Conservation (phyloP, 2,113 vertebrate genomes). For the Trichechus manatus region DNA sequence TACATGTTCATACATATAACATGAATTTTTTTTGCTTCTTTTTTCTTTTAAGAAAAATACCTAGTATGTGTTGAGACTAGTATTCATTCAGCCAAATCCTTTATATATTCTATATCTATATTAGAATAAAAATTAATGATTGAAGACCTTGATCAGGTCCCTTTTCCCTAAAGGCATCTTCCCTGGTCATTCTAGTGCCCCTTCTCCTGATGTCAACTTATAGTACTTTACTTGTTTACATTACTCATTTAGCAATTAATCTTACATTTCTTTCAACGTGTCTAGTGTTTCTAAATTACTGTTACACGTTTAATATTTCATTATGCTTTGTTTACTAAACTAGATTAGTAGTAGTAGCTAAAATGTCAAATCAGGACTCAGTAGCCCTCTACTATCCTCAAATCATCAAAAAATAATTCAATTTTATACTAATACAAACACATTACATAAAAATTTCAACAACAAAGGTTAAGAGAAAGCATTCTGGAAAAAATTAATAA, state of each 20-base stretch:
- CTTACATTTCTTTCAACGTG: conserved; percentile 9
- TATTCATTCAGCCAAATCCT: not conserved
- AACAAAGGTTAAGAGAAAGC: conserved; percentile 24
- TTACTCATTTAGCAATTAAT: conserved; percentile 55
- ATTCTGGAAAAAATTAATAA: conserved; percentile 53
- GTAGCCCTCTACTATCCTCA: not conserved
- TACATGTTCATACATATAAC: not conserved
- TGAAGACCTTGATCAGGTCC: not conserved
- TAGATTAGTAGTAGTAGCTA: conserved; percentile 21
- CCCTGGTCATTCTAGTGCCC: not conserved
- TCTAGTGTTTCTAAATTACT: conserved; percentile 63
- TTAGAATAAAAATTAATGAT: conserved; percentile 16
- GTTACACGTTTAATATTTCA: conserved; percentile 64
- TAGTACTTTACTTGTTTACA: conserved; percentile 38
- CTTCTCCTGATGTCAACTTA: not conserved
- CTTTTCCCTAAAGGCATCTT: not conserved
- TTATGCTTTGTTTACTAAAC: conserved; percentile 60
- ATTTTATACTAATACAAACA: conserved; percentile 44
- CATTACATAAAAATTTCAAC: conserved; percentile 30
- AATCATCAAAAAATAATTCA: conserved; percentile 45
- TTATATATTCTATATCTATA: not conserved
- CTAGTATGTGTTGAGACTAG: not conserved
- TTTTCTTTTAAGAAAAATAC: not conserved
- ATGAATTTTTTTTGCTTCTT: not conserved
- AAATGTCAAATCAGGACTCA: conserved; percentile 48